Base-by-base conservation (phyloP, 2,797 vertebrate species). In the Prunella strophiata region DNA sequence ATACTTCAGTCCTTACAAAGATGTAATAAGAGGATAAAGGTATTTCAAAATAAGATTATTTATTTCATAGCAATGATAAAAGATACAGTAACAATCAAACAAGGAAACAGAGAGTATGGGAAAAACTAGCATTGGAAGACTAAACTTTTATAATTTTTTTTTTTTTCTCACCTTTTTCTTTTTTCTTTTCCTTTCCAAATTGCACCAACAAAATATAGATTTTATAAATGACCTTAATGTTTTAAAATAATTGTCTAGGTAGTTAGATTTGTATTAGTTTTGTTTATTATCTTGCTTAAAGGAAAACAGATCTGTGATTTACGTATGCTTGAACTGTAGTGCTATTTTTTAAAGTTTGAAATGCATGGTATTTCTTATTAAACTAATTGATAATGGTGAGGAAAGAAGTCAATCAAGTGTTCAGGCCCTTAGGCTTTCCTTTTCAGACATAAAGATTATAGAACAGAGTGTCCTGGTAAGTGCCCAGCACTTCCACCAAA, bases 161-260 rank as follows among this genome's bases (percentile, higher is more conserved):
- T n/a, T 36, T 15, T 2, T 14, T 34, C 3, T 30, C 7, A 2
- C 0, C 13, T n/a, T 34, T 57, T 20, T 20, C 4, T 2, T 3
- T 20, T 23, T 43, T 38, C 21, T 50, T 43, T 16, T 3, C 3
- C 8, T 27, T 83, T 22, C 2, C 4, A 32, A 42, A 55, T 40
- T 32, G 2, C 17, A 52, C 6, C 11, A 88, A 7, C 5, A 73
- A 59, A 55, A 43, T 11, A 50, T 10, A 13, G 29, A 29, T 61
- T 48, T 65, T 38, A 30, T 30, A 67, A 67, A 54, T 40, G 0
- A 12, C 25, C 14, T 36, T 55, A 66, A 71, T 32, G 0, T 43
- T 87, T 89, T 20, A n/a, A 50, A 82, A 51, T 30, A 72, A 47
- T 58, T 75, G 1, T 43, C 36, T 34, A 61, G 11, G 10, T 26